Base-by-base conservation (phyloP, 2,888 invertebrate genomes). In the Drosophila mettleri region DNA sequence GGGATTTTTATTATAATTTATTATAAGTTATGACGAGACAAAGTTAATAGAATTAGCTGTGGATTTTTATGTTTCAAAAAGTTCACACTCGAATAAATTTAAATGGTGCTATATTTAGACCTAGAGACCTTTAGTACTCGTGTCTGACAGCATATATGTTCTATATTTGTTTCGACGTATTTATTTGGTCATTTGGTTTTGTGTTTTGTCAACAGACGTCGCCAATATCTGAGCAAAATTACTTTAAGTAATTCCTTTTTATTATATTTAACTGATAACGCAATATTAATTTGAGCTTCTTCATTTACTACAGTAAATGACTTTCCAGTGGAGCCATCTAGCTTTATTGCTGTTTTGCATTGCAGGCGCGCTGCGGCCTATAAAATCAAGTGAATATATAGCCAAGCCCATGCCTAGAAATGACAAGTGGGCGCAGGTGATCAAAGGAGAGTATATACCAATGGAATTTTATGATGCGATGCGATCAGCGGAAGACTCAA, bases 371-470 rank as follows among this genome's bases (percentile, higher is more conserved):
- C 14, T 60, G 8, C 51, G 43, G 14, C 24, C 31, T 0, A 6
- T 20, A 14, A n/a, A 41, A 31, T 24, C 51, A 14, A 38, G 14
- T 24, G 64, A 63, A n/a, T 16, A 38, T 18, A 12, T 38, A 1
- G 24, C 36, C 14, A 53, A 36, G 2, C 10, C 12, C 7, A 53
- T 38, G 8, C 8, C 43, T 0, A 41, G 29, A 41, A n/a, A 33
- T 5, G 52, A 57, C 3, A 78, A 48, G 48, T 59, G 34, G 45
- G 29, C 58, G 7, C 49, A 63, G 33, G 18, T 52, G 7, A 65
- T 77, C 8, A 76, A 61, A 38, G 88, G 85, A 39, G 86, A 87
- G 22, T 82, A 88, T 18, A 81, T 91, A 68, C 85, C 91, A 2
- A 43, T 78, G 5, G 52, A 80, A 10, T 92, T 90, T 61, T 91